A percentile compares a stretch with the other conserved stretches of the same genome.
phyloP scores from a whole-genome alignment of 2,797 vertebrate genomes.

The Furcifer pardalis region DNA sequence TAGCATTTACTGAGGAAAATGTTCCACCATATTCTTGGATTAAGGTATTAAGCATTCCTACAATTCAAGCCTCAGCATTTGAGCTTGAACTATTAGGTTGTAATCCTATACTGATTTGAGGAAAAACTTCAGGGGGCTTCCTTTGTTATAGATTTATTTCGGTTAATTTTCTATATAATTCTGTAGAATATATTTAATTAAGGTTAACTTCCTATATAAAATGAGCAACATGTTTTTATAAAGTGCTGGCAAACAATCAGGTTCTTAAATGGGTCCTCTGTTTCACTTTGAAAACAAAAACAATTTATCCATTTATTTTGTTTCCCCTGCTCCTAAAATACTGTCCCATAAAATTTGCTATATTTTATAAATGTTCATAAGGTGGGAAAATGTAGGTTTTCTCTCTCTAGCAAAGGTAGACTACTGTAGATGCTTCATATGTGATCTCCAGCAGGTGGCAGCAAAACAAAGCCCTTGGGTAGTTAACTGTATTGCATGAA shows the following conservation, averaged over 20 bases:
- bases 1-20: not conserved
- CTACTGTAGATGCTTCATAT: not conserved
- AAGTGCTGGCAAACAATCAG: not conserved
- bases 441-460: constrained; percentile 56
- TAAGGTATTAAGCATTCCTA: not conserved
- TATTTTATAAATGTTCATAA: not conserved
- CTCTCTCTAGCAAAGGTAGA: not conserved
- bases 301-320: not conserved
- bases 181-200: too few relatives aligned
- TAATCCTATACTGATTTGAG: not conserved
- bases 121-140: not conserved
- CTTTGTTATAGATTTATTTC: too few relatives aligned
- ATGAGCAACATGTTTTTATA: not conserved
- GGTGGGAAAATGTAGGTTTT: not conserved
- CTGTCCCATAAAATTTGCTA: not conserved
- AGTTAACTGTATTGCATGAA: not conserved
- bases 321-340: not conserved
- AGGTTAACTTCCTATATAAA: not conserved
- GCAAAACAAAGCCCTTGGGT: constrained; percentile 41
- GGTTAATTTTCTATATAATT: not conserved
- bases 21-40: not conserved
- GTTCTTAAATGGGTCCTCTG: not conserved
- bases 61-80: not conserved
- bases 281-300: not conserved
- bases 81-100: not conserved